Evolutionary conservation across 1,140 invertebrate species (phyloP).

Genomic region (Brachionus calyciflorus): DNA sequence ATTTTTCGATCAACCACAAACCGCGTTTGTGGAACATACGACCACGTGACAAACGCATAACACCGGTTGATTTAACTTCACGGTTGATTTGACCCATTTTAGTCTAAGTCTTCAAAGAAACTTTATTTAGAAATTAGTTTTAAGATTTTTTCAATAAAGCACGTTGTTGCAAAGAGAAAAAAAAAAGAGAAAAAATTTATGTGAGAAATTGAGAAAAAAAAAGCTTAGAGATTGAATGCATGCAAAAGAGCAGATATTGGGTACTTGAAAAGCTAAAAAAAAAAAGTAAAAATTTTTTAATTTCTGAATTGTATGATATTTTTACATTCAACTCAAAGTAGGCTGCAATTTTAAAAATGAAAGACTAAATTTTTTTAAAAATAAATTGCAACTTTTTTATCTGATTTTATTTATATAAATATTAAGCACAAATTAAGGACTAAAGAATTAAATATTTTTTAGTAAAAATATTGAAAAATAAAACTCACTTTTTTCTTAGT

Average conservation of each 20-base stretch:
- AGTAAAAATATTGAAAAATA: too few relatives aligned
- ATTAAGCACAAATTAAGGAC: too few relatives aligned
- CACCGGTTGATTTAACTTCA: constrained; percentile 21
- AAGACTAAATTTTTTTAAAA: too few relatives aligned
- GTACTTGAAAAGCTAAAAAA: constrained; percentile 12
- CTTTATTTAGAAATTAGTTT: too few relatives aligned
- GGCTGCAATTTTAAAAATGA: too few relatives aligned
- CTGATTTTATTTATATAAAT: too few relatives aligned
- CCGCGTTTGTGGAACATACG: constrained; percentile 46
- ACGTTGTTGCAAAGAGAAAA: constrained; percentile 14
- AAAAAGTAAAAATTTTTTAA: constrained; percentile 2
- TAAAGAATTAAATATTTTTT: too few relatives aligned
- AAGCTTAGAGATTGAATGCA: constrained; percentile 1
- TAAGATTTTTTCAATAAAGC: constrained; percentile 4
- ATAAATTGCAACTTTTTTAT: too few relatives aligned
- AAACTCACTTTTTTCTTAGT: too few relatives aligned
- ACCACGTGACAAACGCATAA: constrained; percentile 45
- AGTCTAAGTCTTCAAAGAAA: constrained; percentile 19
- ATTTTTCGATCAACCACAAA: constrained; percentile 34
- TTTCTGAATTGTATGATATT: too few relatives aligned
- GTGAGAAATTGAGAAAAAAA: background rate
- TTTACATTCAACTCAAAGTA: too few relatives aligned
- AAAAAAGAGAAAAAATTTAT: background rate
- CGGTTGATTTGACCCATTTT: constrained; percentile 45
- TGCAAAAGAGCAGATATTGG: constrained; percentile 2